phyloP scores from a whole-genome alignment of 2,888 invertebrate genomes.

The Caenorhabditis afra region DNA sequence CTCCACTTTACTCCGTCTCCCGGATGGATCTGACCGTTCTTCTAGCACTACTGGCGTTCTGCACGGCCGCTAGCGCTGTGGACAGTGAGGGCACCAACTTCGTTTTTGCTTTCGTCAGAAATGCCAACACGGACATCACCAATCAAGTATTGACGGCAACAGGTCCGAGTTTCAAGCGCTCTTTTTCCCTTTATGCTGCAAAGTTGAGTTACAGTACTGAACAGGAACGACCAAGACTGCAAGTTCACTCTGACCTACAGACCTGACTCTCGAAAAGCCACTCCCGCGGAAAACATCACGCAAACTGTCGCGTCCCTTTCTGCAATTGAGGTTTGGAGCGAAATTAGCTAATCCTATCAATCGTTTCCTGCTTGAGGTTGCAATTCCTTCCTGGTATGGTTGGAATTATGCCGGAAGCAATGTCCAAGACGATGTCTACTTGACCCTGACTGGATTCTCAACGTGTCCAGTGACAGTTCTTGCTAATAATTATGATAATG shows the following conservation, averaged over 20 bases:
- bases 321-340: constrained; percentile 2
- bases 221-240: constrained; percentile 48
- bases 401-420: constrained; percentile 53
- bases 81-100: constrained; percentile 66
- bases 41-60: constrained; percentile 51
- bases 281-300: constrained; percentile 33
- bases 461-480: constrained; percentile 62
- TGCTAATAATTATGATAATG: constrained; percentile 66
- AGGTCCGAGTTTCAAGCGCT: constrained; percentile 28
- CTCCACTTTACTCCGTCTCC: constrained; percentile 24
- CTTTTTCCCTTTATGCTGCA: too few relatives aligned
- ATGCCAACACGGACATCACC: constrained; percentile 55
- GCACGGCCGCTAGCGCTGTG: constrained; percentile 29
- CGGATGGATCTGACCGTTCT: constrained; percentile 36
- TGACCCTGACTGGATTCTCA: constrained; percentile 56
- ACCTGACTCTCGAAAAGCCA: constrained; percentile 41
- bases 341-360: too few relatives aligned
- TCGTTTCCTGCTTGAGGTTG: constrained; percentile 51
- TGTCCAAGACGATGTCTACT: constrained; percentile 51
- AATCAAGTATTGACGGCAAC: constrained; percentile 59
- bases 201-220: constrained; percentile 64
- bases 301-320: constrained; percentile 21
- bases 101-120: constrained; percentile 60
- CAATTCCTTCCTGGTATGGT: constrained; percentile 62
- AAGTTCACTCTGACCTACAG: constrained; percentile 56